Evolutionary conservation across 2,797 vertebrate species (phyloP).

Genomic region (Tarsius wallacei): DNA sequence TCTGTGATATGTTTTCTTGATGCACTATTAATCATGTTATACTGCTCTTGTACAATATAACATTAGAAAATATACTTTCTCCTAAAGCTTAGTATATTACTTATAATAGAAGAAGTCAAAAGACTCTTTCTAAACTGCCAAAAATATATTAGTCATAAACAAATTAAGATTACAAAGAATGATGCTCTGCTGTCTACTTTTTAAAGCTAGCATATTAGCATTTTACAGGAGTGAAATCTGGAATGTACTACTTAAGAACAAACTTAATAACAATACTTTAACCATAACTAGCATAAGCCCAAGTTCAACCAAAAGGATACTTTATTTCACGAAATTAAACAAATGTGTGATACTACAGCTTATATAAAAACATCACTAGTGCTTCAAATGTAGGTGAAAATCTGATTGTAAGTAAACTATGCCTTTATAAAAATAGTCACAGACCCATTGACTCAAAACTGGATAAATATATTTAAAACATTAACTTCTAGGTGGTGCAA

Average conservation of each 20-base stretch:
- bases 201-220: background rate
- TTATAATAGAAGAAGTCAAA: background rate
- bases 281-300: background rate
- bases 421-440: conserved; percentile 18
- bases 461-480: conserved; percentile 42
- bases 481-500: background rate
- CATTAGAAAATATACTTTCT: background rate
- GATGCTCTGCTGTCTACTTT: background rate
- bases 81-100: conserved; percentile 22
- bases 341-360: background rate
- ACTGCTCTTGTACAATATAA: background rate
- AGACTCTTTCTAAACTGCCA: background rate
- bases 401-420: conserved; percentile 1
- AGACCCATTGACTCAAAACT: background rate
- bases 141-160: background rate
- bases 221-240: background rate
- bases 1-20: background rate
- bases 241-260: conserved; percentile 25
- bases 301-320: conserved; percentile 24
- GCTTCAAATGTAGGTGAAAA: background rate
- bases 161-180: background rate
- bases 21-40: background rate
- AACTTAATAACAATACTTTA: conserved; percentile 42
- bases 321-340: conserved; percentile 24
- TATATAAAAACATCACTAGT: conserved; percentile 6